These are phyloP conservation scores for Myripristis murdjan DNA, from an alignment of 2,797 vertebrate genomes.

Conservation along the genomic window DNA sequence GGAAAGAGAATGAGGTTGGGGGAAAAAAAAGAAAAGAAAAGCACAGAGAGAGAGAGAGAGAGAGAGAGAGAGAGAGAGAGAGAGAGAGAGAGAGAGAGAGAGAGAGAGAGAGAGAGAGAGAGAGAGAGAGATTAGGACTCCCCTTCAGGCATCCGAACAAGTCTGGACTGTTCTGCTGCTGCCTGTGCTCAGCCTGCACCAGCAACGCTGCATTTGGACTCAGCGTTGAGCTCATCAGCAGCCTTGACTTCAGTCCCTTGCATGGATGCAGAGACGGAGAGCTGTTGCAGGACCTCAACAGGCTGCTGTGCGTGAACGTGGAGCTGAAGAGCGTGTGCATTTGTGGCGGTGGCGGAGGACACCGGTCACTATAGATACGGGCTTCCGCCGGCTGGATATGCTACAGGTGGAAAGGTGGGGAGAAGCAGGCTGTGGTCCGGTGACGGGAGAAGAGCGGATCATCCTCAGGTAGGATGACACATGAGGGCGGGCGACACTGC, in stretches of 20 bases:
- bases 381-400: conserved; percentile 58
- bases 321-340: not conserved
- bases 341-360: conserved; percentile 20
- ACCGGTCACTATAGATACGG: not conserved
- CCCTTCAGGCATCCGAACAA: conserved; percentile 82
- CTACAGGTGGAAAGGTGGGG: conserved; percentile 71
- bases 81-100: conserved; percentile 20
- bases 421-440: conserved; percentile 52
- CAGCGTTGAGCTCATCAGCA: conserved; percentile 17
- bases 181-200: conserved; percentile 49
- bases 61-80: too few species aligned
- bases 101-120: conserved; percentile 5
- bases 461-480: conserved; percentile 59
- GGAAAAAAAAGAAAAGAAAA: conserved; percentile 10
- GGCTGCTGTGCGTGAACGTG: conserved; percentile 16
- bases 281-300: not conserved
- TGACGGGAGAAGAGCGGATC: conserved; percentile 24
- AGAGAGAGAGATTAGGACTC: conserved; percentile 61
- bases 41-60: conserved; percentile 23
- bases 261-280: conserved; percentile 54
- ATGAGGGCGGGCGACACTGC: too few species aligned
- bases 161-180: conserved; percentile 76
- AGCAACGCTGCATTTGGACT: conserved; percentile 39
- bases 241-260: conserved; percentile 14
- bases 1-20: conserved; percentile 31